Evolutionary conservation across 2,113 vertebrate species (phyloP).

Genomic region (Cheirogaleus medius): DNA sequence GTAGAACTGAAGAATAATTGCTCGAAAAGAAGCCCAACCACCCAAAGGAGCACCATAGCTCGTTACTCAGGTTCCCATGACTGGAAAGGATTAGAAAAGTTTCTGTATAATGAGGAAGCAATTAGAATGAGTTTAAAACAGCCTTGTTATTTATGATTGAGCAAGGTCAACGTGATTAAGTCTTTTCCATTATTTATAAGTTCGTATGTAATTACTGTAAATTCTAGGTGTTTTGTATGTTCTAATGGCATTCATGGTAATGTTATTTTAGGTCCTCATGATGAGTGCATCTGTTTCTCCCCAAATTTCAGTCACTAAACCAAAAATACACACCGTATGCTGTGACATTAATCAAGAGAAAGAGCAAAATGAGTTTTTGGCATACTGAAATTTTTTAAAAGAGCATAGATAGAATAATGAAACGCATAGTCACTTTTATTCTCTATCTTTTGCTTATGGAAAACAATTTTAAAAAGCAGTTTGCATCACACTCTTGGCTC

Average conservation of each 20-base stretch:
- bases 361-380: constrained; percentile 55
- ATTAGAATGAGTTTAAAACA: constrained; percentile 57
- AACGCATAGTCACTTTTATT: constrained; percentile 45
- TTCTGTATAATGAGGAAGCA: constrained; percentile 61
- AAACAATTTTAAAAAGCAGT: constrained; percentile 60
- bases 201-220: constrained; percentile 61
- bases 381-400: not conserved
- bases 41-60: not conserved
- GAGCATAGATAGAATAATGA: constrained; percentile 25
- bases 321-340: constrained; percentile 61
- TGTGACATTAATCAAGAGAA: constrained; percentile 73
- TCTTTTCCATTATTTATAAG: constrained; percentile 78
- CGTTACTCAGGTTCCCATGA: not conserved
- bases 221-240: constrained; percentile 63
- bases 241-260: constrained; percentile 39
- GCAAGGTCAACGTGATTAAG: constrained; percentile 77
- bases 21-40: not conserved
- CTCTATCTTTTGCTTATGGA: constrained; percentile 14
- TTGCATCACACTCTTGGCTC: constrained; percentile 67
- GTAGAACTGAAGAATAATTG: not conserved
- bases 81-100: not conserved
- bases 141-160: constrained; percentile 65
- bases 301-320: constrained; percentile 57
- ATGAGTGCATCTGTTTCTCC: constrained; percentile 51
- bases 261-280: constrained; percentile 62